Base-by-base conservation (phyloP, 2,888 invertebrate species). In the Pinctada fucata region DNA sequence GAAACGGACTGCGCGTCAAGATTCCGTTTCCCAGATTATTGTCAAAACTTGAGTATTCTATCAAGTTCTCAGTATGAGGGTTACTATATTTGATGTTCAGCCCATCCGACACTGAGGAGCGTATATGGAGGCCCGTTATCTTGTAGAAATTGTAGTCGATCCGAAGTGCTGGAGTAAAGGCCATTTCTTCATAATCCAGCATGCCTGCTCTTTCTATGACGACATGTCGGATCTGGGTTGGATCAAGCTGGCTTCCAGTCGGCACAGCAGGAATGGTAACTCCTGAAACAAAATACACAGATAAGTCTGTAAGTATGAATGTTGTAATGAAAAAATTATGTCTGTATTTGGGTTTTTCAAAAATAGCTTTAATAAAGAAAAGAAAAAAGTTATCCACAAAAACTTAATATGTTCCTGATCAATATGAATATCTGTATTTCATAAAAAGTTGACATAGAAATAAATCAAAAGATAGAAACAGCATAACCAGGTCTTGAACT, bases 1-100 rank as follows among this genome's bases (percentile, higher is more conserved):
- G 87, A 80, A 88, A 90, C 8, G 98, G 93, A 92, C 97, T 97
- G 88, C 97, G 96, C 80, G 98, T 95, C 90, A 96, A 96, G 8
- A 99, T 95, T 8, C 99, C 99, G 87, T 97, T 97, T 3, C 91
- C 91, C n/a, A 89, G 92, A 77, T 92, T 93, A 82, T 86, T 87
- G 71, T 79, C 83, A 76, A 87, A 84, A 91, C 97, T 96, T 47
- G 86, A 84, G 86, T 95, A 95, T 0, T 97, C 95, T 49, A 95
- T 95, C 87, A 97, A 97, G 3, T 96, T 90, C 58, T 87, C 94
- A 0, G 96, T 84, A 90, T 96, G 97, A 79, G 99, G 95, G 93
- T 99, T 98, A 0, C 98, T 97, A 93, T 98, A 99, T 80, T 98
- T 93, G 65, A 99, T 95, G 51, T 98, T 98, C 50, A 99, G 94